Evolutionary conservation across 2,888 invertebrate species (phyloP).

Genomic region (Drosophila antonietae): DNA sequence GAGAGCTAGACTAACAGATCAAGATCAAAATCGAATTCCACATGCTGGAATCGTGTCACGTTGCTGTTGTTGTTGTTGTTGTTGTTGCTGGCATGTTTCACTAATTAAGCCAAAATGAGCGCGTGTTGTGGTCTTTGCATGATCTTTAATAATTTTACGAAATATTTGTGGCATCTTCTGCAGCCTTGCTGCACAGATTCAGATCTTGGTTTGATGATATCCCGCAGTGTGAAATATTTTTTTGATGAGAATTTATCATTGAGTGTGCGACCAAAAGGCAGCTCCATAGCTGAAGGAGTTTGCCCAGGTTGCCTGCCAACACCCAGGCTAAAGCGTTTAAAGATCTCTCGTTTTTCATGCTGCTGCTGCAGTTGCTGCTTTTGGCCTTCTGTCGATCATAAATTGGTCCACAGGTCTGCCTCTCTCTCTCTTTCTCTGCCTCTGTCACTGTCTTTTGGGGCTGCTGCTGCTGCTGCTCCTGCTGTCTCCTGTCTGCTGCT

Average conservation of each 20-base stretch:
- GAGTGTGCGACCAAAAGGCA: constrained; percentile 41
- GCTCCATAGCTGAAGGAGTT: constrained; percentile 18
- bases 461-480: constrained; percentile 23
- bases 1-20: constrained; percentile 63
- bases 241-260: constrained; percentile 81
- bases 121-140: constrained; percentile 73
- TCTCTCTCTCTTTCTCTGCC: background rate
- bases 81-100: constrained; percentile 67
- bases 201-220: constrained; percentile 69
- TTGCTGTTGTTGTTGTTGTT: constrained; percentile 18
- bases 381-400: constrained; percentile 73
- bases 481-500: constrained; percentile 57
- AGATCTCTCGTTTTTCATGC: constrained; percentile 23
- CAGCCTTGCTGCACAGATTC: constrained; percentile 33
- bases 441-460: constrained; percentile 14
- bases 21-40: constrained; percentile 65
- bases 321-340: constrained; percentile 38
- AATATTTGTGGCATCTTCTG: constrained; percentile 66
- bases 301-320: constrained; percentile 42
- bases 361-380: constrained; percentile 39
- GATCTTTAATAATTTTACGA: constrained; percentile 76
- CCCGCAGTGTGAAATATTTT: constrained; percentile 78
- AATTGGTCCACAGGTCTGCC: constrained; percentile 63
- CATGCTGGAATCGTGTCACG: constrained; percentile 41
- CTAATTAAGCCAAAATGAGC: constrained; percentile 78